Evolutionary conservation across 1,140 invertebrate species (phyloP), one percentile per base, ranked within the genome.

Genomic region (Macrotrachela quadricornifera): DNA sequence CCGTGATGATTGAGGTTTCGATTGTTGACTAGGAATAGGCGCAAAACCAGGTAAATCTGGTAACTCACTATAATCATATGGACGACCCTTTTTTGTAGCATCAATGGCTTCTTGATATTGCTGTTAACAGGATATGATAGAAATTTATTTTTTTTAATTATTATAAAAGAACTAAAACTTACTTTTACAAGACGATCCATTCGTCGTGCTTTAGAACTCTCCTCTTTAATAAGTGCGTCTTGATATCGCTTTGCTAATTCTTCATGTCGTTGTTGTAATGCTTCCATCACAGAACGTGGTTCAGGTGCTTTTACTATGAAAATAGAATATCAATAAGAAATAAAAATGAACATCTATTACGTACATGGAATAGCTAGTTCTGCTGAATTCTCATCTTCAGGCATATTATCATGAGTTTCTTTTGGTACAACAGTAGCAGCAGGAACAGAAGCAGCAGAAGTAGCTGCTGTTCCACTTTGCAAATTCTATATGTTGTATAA

Each of bases 31-130:
- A 51, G 74, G 74, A 50, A 76, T 73, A 3, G 73, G 72, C 21
- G 62, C 68, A 69, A 71, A 76, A 16, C 74, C 75, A 44, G 84
- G 85, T 14, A 87, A 87, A 18, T 77, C 77, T 0, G 88, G 88
- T 48, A 96, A 66, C 58, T 91, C 85, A 51, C 87, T 83, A 54
- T 78, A 74, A 41, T 79, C 73, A 15, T 90, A 71, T 0, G 79
- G 69, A 65, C 78, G 80, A 8, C 86, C 86, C 12, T 76, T 76
- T 59, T 80, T 79, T 58, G 82, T 72, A 12, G 75, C 62, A 68
- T 80, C 81, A 43, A 94, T 80, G 12, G 88, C 88, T 63, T 86
- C 80, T 66, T 86, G 77, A 65, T 85, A 95, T 71, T 94, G 86
- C 69, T 73, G 3, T 46, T 51, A 11, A 41, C 2, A 14, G 2